Evolutionary conservation across 2,113 vertebrate genomes (phyloP), one percentile per base, ranked within the genome.

Genomic region (Verasper variegatus): DNA sequence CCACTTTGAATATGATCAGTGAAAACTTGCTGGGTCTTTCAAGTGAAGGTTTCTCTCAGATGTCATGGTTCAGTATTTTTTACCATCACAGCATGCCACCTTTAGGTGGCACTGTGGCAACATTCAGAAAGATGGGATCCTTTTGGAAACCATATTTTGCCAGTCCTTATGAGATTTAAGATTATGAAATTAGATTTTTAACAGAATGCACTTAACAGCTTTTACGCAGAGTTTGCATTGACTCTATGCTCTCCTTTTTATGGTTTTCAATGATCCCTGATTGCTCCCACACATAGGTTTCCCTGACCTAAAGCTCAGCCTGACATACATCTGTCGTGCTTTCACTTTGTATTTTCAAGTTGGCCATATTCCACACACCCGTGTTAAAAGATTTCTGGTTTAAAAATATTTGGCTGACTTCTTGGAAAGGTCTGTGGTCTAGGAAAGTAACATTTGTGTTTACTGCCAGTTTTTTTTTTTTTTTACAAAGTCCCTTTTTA

Each of bases 51-150:
- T 81, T 64, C 57, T 78, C 61, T 69, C 58, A 21, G 63, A 55
- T 64, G 60, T 68, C 74, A 26, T 8, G 45, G 17, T 69, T 1
- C 63, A 56, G 27, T 49, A 40, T 65, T 72, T 74, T 42, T 56
- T 62, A 15, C 18, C 14, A 54, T 21, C 12, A 9, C 69, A 47
- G 56, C 40, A 2, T 51, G n/a, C 40, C 55, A 51, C 84, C 87
- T 80, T 40, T 77, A 88, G 85, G 71, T 85, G 85, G 78, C 84
- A 66, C 83, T 84, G 6, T 66, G 66, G 71, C 67, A 31, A 18
- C 82, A 81, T 74, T 71, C 40, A 77, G 15, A 79, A 49, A 65
- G 42, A 55, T 10, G 2, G 15, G 54, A 20, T 62, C 15, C 49
- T 47, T 31, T 6, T 65, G 21, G 13, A 47, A 58, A 60, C 49